These are phyloP conservation scores for Melanogrammus aeglefinus DNA, from an alignment of 2,797 vertebrate species.

Conservation along the genomic window DNA sequence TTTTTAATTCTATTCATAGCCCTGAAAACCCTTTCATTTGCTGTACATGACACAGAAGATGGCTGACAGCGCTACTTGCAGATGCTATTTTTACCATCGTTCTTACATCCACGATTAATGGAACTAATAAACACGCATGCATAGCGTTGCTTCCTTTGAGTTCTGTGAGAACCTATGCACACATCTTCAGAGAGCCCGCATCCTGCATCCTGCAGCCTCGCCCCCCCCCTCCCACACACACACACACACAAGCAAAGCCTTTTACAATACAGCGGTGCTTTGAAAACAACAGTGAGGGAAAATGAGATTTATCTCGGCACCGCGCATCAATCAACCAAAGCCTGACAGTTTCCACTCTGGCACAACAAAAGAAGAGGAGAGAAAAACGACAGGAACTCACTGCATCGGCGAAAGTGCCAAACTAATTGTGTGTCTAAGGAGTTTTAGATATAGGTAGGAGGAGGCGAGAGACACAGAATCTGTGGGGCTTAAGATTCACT, in stretches of 20 bases:
- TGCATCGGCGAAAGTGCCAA: neutral
- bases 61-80: neutral
- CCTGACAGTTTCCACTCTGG: neutral
- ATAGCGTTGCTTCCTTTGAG: neutral
- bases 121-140: neutral
- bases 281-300: neutral
- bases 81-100: neutral
- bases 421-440: neutral
- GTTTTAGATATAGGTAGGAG: neutral
- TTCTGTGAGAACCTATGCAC: neutral
- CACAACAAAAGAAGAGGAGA: conserved; percentile 2
- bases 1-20: conserved; percentile 1
- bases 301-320: neutral
- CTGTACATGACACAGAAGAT: neutral
- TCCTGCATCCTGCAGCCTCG: neutral
- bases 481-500: neutral
- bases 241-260: neutral
- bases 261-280: neutral
- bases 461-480: neutral
- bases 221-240: no score
- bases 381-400: neutral
- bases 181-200: neutral
- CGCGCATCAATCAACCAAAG: neutral
- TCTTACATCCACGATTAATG: neutral
- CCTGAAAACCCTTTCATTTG: neutral